Percentiles rank a stretch among this genome's conserved stretches.
These are phyloP conservation scores for Axinella damicornis DNA, from an alignment of 37 sponge, comb jelly and placozoan genomes.

Conservation along the genomic window DNA sequence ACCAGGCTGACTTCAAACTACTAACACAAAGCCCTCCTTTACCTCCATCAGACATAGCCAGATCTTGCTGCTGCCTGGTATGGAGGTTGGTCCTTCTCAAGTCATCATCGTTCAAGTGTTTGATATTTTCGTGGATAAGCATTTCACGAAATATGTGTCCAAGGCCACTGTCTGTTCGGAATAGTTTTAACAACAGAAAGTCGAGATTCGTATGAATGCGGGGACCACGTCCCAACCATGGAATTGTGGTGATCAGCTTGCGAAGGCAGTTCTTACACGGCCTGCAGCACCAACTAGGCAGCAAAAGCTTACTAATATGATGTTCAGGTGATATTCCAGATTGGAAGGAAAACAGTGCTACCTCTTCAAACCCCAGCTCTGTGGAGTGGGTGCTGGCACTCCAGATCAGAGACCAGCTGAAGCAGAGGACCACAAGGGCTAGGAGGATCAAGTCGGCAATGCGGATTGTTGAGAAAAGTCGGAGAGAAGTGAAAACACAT, in stretches of 20 bases:
- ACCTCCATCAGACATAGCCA: no score
- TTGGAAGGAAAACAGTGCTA: constrained; percentile 56
- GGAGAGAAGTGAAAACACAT: constrained; percentile 69
- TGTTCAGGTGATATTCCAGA: constrained; percentile 44
- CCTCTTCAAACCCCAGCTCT: constrained; percentile 38
- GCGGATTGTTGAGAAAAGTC: constrained; percentile 48
- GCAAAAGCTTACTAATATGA: constrained; percentile 34
- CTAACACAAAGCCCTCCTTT: no score
- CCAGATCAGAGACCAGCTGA: constrained; percentile 59
- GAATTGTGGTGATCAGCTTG: constrained; percentile 13
- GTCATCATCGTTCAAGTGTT: constrained; percentile 44
- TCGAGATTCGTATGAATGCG: constrained; percentile 53
- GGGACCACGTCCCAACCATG: constrained; percentile 35
- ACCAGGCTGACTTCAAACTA: no score
- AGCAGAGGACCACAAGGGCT: constrained; percentile 27
- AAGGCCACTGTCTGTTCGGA: constrained; percentile 61
- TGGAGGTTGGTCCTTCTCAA: constrained; percentile 25
- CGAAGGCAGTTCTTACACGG: background rate
- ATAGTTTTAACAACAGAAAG: constrained; percentile 57
- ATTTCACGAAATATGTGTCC: constrained; percentile 57
- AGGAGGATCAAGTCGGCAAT: constrained; percentile 57
- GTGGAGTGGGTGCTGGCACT: constrained; percentile 35
- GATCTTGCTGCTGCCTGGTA: constrained; percentile 17
- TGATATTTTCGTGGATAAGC: constrained; percentile 34
- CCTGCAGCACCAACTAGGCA: constrained; percentile 8